Percentiles rank a stretch among this genome's conserved stretches.
phyloP scores from a whole-genome alignment of 1,140 invertebrate genomes.

The Eueides isabella region DNA sequence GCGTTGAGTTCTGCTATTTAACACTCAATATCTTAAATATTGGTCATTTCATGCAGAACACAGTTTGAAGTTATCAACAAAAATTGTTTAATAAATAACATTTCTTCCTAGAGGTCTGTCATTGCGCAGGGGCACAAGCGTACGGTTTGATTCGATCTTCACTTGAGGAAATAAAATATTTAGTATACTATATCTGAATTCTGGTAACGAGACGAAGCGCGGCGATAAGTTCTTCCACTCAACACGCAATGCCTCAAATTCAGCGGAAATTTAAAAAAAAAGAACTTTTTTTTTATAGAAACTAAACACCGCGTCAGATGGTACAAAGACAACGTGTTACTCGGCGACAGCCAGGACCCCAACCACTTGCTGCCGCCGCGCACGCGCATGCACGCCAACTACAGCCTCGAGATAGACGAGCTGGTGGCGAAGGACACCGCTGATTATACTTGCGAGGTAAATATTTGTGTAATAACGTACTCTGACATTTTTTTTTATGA shows the following conservation, averaged over 20 bases:
- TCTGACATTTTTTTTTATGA: too few species aligned
- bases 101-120: too few species aligned
- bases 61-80: too few species aligned
- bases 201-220: too few species aligned
- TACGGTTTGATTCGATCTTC: too few species aligned
- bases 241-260: background rate
- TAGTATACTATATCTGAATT: too few species aligned
- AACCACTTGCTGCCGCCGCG: slow-evolving; percentile 76
- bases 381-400: slow-evolving; percentile 85
- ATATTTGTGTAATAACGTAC: background rate
- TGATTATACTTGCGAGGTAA: slow-evolving; percentile 87
- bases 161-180: too few species aligned
- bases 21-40: too few species aligned
- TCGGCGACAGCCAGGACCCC: slow-evolving; percentile 84
- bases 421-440: slow-evolving; percentile 86
- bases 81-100: too few species aligned
- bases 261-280: too few species aligned
- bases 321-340: slow-evolving; percentile 82
- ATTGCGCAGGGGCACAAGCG: too few species aligned
- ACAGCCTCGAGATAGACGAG: slow-evolving; percentile 86
- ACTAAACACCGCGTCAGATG: slow-evolving; percentile 57
- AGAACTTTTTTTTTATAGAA: background rate
- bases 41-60: too few species aligned
- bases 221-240: background rate
- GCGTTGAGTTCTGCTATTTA: background rate